Evolutionary conservation across 1,140 invertebrate genomes (phyloP).

Genomic region (Bathynomus jamesi): DNA sequence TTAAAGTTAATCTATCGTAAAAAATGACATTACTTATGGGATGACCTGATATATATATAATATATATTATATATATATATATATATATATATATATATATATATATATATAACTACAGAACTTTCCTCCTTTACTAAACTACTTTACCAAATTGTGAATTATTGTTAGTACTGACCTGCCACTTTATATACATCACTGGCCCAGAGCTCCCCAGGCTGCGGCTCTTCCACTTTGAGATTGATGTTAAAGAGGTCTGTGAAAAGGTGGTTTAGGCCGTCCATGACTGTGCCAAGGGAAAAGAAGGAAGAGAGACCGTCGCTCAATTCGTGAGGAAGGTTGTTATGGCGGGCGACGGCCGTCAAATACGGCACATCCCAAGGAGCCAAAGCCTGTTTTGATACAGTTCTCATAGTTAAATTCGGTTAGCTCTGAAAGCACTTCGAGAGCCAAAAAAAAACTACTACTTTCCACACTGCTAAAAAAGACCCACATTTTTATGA

Average conservation of each 20-base stretch:
- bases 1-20: too few relatives aligned
- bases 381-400: slow-evolving; percentile 47
- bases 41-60: too few relatives aligned
- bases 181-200: slow-evolving; percentile 8
- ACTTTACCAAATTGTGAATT: neutral
- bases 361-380: slow-evolving; percentile 82
- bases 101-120: too few relatives aligned
- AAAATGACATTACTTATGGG: too few relatives aligned
- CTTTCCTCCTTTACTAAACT: too few relatives aligned
- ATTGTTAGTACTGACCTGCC: neutral
- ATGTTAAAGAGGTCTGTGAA: slow-evolving; percentile 74
- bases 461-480: too few relatives aligned
- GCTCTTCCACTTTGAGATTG: slow-evolving; percentile 51
- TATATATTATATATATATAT: too few relatives aligned
- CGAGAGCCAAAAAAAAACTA: too few relatives aligned
- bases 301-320: slow-evolving; percentile 68
- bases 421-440: too few relatives aligned
- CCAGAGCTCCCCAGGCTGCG: neutral
- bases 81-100: too few relatives aligned
- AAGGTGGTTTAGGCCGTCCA: slow-evolving; percentile 84
- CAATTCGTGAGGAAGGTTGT: slow-evolving; percentile 55
- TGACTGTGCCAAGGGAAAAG: slow-evolving; percentile 88
- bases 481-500: too few relatives aligned
- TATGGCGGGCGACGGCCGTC: slow-evolving; percentile 59
- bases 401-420: too few relatives aligned